phyloP scores from a whole-genome alignment of 92 coral and sea anemone genomes.

The Porites lobata region DNA sequence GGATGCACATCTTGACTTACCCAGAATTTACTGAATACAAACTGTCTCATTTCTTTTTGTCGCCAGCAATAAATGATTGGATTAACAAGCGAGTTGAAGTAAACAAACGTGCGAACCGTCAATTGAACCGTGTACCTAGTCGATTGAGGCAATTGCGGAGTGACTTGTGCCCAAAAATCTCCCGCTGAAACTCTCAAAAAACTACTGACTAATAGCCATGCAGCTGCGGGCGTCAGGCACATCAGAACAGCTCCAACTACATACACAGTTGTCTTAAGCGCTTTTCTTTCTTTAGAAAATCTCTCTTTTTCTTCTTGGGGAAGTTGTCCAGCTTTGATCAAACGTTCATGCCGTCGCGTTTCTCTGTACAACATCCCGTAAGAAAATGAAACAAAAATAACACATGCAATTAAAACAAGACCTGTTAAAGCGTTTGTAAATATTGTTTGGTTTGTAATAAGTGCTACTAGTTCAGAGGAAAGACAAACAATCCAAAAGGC shows the following conservation, averaged over 20 bases:
- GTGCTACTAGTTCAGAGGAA: background rate
- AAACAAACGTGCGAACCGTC: background rate
- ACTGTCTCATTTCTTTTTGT: background rate
- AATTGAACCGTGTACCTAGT: background rate
- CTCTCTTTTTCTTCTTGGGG: background rate
- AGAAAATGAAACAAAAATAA: background rate
- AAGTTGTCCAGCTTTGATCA: background rate
- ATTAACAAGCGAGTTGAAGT: background rate
- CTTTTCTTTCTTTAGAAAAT: background rate
- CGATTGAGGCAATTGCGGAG: background rate
- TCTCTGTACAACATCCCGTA: background rate
- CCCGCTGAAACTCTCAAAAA: background rate
- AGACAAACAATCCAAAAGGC: background rate
- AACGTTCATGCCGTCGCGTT: background rate
- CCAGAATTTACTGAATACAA: background rate
- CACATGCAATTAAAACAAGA: background rate
- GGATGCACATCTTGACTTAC: background rate
- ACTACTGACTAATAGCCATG: background rate
- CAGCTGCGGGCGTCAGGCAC: background rate
- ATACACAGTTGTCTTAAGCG: conserved; percentile 6
- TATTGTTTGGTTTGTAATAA: background rate
- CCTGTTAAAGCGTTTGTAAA: background rate
- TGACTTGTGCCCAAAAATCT: background rate
- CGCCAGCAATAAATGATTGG: conserved; percentile 6
- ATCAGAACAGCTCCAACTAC: background rate